Evolutionary conservation across 2,888 invertebrate genomes (phyloP).

Genomic region (Hipparchia semele): DNA sequence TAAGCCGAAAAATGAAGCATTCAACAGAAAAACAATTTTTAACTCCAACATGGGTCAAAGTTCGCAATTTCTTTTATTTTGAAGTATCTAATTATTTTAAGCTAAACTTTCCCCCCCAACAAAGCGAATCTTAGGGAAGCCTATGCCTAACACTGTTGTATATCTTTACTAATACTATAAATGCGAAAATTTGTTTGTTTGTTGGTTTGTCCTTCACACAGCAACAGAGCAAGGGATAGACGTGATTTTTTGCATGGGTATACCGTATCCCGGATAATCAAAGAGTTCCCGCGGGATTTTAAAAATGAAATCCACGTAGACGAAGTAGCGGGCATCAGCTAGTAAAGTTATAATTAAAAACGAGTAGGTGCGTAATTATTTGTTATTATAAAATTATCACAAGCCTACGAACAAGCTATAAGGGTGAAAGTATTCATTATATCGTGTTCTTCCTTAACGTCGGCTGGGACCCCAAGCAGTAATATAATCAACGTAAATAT

Average conservation of each 20-base stretch:
- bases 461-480: slow-evolving; percentile 11
- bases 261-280: not conserved
- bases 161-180: not conserved
- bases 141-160: too few species aligned
- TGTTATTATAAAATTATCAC: not conserved
- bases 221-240: not conserved
- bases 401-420: slow-evolving; percentile 9
- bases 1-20: too few species aligned
- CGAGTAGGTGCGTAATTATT: too few species aligned
- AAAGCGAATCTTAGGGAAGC: too few species aligned
- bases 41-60: too few species aligned
- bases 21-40: too few species aligned
- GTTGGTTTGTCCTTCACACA: not conserved
- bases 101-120: too few species aligned
- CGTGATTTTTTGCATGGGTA: too few species aligned
- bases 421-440: slow-evolving; percentile 21
- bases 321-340: not conserved
- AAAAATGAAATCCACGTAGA: not conserved
- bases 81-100: too few species aligned
- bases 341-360: not conserved
- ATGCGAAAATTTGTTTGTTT: not conserved
- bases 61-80: too few species aligned
- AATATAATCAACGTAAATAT: slow-evolving; percentile 28
- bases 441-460: slow-evolving; percentile 9
- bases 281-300: not conserved